A percentile compares a stretch with the other conserved stretches of the same genome.
Evolutionary conservation across 2,113 vertebrate genomes (phyloP).

Genomic region (Paradoxurus hermaphroditus): DNA sequence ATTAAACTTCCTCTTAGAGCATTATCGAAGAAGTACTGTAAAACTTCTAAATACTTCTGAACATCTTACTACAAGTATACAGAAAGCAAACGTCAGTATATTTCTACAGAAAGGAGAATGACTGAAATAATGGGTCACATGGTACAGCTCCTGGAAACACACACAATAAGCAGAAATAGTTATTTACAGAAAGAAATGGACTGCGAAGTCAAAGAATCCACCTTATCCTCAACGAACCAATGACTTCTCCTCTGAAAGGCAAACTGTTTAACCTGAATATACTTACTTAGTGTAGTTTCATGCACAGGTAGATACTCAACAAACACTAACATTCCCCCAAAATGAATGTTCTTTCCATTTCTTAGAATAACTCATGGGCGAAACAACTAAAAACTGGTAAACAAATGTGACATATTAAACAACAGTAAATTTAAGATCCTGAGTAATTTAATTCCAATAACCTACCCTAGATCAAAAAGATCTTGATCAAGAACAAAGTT

Average conservation of each 20-base stretch:
- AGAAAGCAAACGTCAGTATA: neutral
- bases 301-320: neutral
- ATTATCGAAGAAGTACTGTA: slow-evolving; percentile 31
- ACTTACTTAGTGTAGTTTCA: neutral
- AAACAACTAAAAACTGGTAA: neutral
- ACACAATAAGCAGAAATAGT: neutral
- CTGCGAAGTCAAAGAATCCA: neutral
- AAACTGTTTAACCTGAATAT: neutral
- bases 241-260: neutral
- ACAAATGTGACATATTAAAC: neutral
- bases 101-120: neutral
- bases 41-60: neutral
- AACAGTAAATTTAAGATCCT: neutral
- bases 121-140: neutral
- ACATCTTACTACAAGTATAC: neutral
- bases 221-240: neutral
- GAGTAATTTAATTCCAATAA: neutral
- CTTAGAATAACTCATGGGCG: neutral
- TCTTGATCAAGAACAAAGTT: neutral
- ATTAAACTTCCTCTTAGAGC: neutral
- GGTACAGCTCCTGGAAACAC: neutral
- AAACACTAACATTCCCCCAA: neutral
- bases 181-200: neutral
- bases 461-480: neutral
- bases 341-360: neutral